Base-by-base conservation (phyloP, 2,888 invertebrate genomes). In the Drosophila setosimentum region DNA sequence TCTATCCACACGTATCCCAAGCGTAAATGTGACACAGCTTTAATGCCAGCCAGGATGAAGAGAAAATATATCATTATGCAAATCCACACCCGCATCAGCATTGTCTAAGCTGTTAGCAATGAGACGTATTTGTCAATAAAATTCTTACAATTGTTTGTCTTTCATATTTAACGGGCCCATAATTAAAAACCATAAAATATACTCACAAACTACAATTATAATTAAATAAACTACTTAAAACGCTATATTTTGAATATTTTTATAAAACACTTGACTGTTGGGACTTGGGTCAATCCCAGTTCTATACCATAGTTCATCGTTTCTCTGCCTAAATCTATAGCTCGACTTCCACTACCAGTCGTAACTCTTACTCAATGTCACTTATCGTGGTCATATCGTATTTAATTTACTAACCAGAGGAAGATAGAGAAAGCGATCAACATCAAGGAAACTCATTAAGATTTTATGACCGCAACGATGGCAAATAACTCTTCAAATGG, bases 11-110 rank as follows among this genome's bases (percentile, higher is more conserved):
- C 57, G 72, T 60, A 78, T 68, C 61, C 78, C 73, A 66, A 84
- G 80, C 87, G 82, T 76, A 68, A 78, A 76, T 76, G 74, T 76
- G 84, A 69, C 75, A 81, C 62, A 73, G 63, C 65, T 72, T 74
- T 70, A 83, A 72, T 72, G 78, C 75, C 75, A 74, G 64, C 49
- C 66, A 65, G 53, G 65, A 75, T 33, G 32, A 51, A 45, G 8
- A 40, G 29, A 33, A 54, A 29, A 42, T 18, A 37, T n/a, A 42
- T 45, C 24, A 33, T 32, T 3, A 51, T 50, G 54, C 35, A 54
- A 73, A 58, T 58, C 50, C 37, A 8, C 42, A 49, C 58, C 68
- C 50, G 61, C 80, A 71, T 66, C 45, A 66, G 59, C 64, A 45
- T 58, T 73, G 61, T 71, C 66, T 60, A 65, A 30, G 57, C 58